Conservation (phyloP, 2,113 vertebrate species). For the Antechinus stuartii region DNA sequence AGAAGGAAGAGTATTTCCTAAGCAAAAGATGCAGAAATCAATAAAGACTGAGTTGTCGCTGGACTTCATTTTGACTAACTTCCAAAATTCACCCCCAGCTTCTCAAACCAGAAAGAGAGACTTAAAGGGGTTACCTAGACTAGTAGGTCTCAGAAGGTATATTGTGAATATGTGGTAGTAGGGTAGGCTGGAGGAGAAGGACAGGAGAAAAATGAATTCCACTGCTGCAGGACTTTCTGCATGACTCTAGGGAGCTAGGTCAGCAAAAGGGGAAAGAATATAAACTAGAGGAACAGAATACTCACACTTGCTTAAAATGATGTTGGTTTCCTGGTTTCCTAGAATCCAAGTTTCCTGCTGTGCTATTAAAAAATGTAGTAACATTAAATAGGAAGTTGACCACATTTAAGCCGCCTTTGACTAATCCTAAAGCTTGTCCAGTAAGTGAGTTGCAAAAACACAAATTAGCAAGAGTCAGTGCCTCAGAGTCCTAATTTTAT, state of each 20-base stretch:
- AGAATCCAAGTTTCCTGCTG: background rate
- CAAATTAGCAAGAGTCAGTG: background rate
- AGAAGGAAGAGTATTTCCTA: background rate
- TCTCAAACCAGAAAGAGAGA: background rate
- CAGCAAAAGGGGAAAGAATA: slow-evolving; percentile 17
- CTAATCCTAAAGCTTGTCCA: background rate
- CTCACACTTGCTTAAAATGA: slow-evolving; percentile 17
- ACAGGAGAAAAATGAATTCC: slow-evolving; percentile 1
- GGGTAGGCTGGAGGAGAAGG: background rate
- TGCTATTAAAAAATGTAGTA: background rate
- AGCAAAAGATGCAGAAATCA: background rate
- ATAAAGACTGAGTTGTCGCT: background rate
- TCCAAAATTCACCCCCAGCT: background rate
- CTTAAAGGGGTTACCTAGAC: background rate
- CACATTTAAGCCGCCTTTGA: background rate
- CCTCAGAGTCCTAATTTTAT: background rate
- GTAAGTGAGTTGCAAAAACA: background rate
- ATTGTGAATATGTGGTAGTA: background rate
- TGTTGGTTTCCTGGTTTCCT: background rate
- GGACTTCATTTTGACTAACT: slow-evolving; percentile 24
- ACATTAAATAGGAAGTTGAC: background rate
- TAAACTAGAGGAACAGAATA: background rate
- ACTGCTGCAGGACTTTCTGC: slow-evolving; percentile 42
- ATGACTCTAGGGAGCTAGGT: slow-evolving; percentile 25
- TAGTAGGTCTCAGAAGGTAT: background rate